Percentiles rank a stretch among this genome's conserved stretches.
Evolutionary conservation across 2,797 vertebrate genomes (phyloP).

Genomic region (Leucoraja ocellata): DNA sequence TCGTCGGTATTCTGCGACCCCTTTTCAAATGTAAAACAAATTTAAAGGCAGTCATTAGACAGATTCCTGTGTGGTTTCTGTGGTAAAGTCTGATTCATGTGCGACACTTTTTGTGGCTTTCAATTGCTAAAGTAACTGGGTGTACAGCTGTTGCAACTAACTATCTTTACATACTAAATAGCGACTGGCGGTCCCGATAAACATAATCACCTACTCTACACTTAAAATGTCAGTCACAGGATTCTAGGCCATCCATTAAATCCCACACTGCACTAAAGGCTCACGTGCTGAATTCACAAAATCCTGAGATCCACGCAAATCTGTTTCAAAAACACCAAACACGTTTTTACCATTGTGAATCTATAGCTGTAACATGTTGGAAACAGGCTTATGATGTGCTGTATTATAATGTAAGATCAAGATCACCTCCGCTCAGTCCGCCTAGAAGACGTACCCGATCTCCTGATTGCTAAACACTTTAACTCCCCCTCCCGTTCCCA

Average conservation of each 20-base stretch:
- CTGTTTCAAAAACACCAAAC: not conserved
- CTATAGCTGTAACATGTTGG: not conserved
- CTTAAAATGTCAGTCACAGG: constrained; percentile 27
- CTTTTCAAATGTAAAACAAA: constrained; percentile 33
- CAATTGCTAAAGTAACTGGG: constrained; percentile 2
- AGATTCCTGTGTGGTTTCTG: constrained; percentile 37
- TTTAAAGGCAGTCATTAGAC: not conserved
- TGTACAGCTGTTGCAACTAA: constrained; percentile 18
- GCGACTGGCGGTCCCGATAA: not conserved
- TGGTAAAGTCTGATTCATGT: constrained; percentile 31
- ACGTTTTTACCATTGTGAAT: not conserved
- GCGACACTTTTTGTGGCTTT: constrained; percentile 13
- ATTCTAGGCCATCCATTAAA: not conserved
- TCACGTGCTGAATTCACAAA: not conserved
- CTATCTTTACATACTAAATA: constrained; percentile 4
- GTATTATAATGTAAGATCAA: too few species aligned
- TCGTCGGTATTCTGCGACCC: not conserved
- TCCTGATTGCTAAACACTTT: too few species aligned
- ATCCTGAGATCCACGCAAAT: not conserved
- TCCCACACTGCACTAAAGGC: not conserved
- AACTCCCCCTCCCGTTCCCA: too few species aligned
- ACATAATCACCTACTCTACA: not conserved
- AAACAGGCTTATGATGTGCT: too few species aligned
- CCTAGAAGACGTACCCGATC: too few species aligned
- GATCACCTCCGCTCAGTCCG: too few species aligned